Conservation (phyloP, 1,140 invertebrate genomes). For the Brachionus paranguensis region DNA sequence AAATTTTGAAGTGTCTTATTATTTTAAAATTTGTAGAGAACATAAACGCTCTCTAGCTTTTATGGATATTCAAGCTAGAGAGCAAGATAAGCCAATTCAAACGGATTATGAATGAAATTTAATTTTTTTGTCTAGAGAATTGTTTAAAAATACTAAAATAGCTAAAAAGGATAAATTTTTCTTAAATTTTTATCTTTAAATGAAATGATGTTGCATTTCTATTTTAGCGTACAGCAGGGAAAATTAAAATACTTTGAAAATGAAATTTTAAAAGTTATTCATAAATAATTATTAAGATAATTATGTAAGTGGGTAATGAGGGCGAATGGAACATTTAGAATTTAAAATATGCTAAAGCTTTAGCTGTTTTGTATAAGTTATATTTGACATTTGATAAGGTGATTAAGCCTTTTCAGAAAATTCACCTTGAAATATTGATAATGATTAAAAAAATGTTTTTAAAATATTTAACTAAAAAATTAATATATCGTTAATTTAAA, state of each 20-base stretch:
- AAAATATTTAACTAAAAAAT: no score
- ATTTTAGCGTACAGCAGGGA: no score
- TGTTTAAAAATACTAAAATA: no score
- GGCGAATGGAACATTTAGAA: neutral
- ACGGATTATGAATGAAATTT: neutral
- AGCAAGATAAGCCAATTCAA: neutral
- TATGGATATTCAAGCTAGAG: neutral
- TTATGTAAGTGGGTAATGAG: neutral
- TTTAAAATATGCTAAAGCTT: neutral
- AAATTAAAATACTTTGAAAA: no score
- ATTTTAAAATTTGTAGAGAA: neutral
- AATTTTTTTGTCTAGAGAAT: neutral
- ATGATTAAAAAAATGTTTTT: no score
- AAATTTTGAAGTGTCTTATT: neutral
- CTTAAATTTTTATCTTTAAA: neutral
- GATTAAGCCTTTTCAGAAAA: no score
- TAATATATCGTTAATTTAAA: no score
- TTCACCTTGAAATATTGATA: no score
- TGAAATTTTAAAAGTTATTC: no score
- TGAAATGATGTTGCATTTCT: neutral
- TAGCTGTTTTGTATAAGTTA: neutral
- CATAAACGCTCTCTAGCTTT: neutral
- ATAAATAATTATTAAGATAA: neutral
- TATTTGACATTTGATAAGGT: neutral
- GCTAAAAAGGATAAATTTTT: no score